A percentile compares a stretch with the other conserved stretches of the same genome.
Conservation (phyloP, 2,888 invertebrate species). For the Drosophila hamatofila region DNA sequence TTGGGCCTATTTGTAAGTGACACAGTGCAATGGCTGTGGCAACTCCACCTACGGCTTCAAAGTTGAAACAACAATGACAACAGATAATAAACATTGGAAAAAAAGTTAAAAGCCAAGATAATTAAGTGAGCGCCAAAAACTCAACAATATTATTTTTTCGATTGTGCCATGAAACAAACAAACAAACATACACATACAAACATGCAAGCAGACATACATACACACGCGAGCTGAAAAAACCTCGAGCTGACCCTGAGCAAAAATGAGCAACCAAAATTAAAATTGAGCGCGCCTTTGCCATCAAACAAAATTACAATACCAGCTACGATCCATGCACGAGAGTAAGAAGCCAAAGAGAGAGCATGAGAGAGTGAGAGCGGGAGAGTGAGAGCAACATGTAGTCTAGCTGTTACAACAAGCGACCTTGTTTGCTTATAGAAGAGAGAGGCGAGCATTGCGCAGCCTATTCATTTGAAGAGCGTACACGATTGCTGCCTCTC, state of each 20-base stretch:
- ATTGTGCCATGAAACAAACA: constrained; percentile 65
- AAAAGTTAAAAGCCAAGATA: constrained; percentile 47
- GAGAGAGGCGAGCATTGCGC: constrained; percentile 42
- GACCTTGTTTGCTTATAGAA: constrained; percentile 52
- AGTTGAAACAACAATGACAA: constrained; percentile 54
- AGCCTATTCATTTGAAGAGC: constrained; percentile 51
- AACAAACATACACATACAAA: constrained; percentile 42
- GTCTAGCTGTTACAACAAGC: constrained; percentile 54
- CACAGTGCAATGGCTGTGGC: constrained; percentile 32
- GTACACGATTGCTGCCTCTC: constrained; percentile 18
- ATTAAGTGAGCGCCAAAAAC: constrained; percentile 59
- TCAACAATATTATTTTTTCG: constrained; percentile 38
- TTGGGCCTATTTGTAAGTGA: constrained; percentile 37
- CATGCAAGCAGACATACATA: constrained; percentile 6
- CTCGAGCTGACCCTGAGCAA: constrained; percentile 85
- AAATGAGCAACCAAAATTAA: constrained; percentile 67
- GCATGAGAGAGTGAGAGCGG: constrained; percentile 7
- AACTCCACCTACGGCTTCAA: constrained; percentile 58
- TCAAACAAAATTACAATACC: constrained; percentile 60
- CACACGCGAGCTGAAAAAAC: constrained; percentile 75
- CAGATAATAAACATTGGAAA: constrained; percentile 50
- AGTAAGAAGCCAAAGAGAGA: constrained; percentile 14
- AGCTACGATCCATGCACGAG: constrained; percentile 21
- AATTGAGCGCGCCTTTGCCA: constrained; percentile 51
- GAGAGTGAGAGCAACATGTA: constrained; percentile 30